Conservation (phyloP, 2,113 vertebrate genomes). For the Myotis davidii region DNA sequence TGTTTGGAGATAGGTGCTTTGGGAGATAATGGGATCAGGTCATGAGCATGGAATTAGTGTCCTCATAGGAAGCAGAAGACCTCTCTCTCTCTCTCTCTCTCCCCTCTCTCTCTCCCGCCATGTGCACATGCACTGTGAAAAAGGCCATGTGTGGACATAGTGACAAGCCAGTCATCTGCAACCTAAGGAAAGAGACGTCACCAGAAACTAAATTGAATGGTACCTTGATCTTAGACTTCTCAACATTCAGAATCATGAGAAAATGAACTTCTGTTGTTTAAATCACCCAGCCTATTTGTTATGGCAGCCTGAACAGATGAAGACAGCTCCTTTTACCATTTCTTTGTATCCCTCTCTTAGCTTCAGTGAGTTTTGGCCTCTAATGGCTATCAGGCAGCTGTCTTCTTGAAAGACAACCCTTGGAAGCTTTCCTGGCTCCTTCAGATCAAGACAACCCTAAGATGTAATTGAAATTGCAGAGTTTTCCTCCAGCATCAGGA, state of each 20-base stretch:
- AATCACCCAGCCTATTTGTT: neutral
- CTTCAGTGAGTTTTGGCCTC: neutral
- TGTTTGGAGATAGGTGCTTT: neutral
- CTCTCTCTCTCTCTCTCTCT: neutral
- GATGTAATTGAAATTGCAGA: neutral
- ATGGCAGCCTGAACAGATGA: neutral
- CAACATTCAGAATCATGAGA: neutral
- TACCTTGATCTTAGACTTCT: neutral
- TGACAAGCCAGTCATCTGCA: neutral
- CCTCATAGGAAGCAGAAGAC: neutral
- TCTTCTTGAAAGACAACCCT: neutral
- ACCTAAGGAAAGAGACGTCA: neutral
- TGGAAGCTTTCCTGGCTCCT: neutral
- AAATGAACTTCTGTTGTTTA: neutral
- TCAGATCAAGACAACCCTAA: neutral
- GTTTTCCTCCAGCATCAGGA: neutral
- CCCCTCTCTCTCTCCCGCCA: too few relatives aligned
- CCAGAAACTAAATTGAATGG: neutral
- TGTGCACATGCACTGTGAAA: neutral
- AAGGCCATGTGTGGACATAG: neutral
- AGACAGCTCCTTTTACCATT: neutral
- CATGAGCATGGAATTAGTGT: neutral
- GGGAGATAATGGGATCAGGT: neutral
- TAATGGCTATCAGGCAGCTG: too few relatives aligned
- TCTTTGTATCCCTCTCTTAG: neutral